A percentile compares a stretch with the other conserved stretches of the same genome.
Evolutionary conservation across 2,888 invertebrate genomes (phyloP).

Genomic region (Netelia melanura): DNA sequence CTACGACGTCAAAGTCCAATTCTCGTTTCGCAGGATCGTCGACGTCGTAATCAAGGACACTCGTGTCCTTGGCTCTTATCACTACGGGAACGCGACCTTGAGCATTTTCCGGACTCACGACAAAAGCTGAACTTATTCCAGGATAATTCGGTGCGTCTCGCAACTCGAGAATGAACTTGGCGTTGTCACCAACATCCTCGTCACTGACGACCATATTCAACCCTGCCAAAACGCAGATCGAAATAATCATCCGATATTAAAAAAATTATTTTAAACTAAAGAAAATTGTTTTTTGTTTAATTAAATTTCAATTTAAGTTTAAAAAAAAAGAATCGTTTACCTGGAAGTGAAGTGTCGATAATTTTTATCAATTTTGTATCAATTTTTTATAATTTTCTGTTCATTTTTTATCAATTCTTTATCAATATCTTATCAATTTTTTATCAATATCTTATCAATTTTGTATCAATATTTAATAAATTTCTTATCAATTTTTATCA

Average conservation of each 20-base stretch:
- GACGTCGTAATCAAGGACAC: constrained; percentile 90
- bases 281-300: background rate
- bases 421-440: too few species aligned
- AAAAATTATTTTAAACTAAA: background rate
- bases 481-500: too few species aligned
- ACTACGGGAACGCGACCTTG: constrained; percentile 91
- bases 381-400: too few species aligned
- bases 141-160: constrained; percentile 86
- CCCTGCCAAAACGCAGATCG: constrained; percentile 82
- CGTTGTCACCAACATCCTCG: constrained; percentile 90
- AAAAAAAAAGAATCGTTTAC: constrained; percentile 64
- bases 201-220: constrained; percentile 91
- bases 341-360: constrained; percentile 88
- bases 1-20: constrained; percentile 90
- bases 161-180: constrained; percentile 89
- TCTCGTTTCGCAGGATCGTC: constrained; percentile 87
- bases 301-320: background rate
- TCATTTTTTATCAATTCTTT: too few species aligned
- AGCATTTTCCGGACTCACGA: constrained; percentile 89
- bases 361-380: too few species aligned
- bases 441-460: too few species aligned
- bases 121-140: constrained; percentile 80
- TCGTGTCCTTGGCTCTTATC: constrained; percentile 89
- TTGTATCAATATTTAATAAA: too few species aligned
- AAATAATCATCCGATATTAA: background rate